These are phyloP conservation scores for Arvicanthis niloticus DNA, from an alignment of 2,113 vertebrate species.

Conservation along the genomic window DNA sequence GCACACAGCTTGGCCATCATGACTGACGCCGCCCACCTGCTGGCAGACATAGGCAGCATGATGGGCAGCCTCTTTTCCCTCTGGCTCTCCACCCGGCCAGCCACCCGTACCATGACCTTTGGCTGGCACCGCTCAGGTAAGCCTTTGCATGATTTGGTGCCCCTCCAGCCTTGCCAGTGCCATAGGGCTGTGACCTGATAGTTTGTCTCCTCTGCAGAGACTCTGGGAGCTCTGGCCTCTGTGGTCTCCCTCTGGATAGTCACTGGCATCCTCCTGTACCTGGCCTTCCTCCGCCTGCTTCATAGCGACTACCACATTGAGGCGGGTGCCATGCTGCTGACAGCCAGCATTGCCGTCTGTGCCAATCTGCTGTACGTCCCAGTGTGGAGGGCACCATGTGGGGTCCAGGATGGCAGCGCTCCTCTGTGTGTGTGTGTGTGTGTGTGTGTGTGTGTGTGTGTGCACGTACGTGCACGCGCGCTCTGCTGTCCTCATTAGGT, in stretches of 20 bases:
- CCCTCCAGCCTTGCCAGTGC: background rate
- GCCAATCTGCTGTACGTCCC: conserved; percentile 95
- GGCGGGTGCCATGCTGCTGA: conserved; percentile 94
- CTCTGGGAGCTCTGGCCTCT: conserved; percentile 94
- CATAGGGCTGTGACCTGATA: background rate
- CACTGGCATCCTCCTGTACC: conserved; percentile 94
- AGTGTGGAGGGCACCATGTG: background rate
- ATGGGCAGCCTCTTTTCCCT: conserved; percentile 97
- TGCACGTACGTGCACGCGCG: background rate
- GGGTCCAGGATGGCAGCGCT: background rate
- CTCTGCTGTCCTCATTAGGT: background rate
- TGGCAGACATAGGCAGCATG: conserved; percentile 98
- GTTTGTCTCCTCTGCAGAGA: conserved; percentile 87
- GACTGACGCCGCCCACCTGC: conserved; percentile 96
- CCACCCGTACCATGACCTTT: conserved; percentile 95
- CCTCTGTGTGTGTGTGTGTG: no score
- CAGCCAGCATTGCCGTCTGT: conserved; percentile 92
- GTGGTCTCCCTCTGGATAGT: conserved; percentile 98
- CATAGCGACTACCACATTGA: conserved; percentile 97
- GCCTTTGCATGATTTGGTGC: background rate
- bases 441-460: no score
- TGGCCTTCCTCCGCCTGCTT: conserved; percentile 94
- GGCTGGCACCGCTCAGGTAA: conserved; percentile 98
- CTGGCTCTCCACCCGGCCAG: conserved; percentile 94
- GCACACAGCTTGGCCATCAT: conserved; percentile 98